Base-by-base conservation (phyloP, 2,888 invertebrate species). In the Zele albiditarsus region DNA sequence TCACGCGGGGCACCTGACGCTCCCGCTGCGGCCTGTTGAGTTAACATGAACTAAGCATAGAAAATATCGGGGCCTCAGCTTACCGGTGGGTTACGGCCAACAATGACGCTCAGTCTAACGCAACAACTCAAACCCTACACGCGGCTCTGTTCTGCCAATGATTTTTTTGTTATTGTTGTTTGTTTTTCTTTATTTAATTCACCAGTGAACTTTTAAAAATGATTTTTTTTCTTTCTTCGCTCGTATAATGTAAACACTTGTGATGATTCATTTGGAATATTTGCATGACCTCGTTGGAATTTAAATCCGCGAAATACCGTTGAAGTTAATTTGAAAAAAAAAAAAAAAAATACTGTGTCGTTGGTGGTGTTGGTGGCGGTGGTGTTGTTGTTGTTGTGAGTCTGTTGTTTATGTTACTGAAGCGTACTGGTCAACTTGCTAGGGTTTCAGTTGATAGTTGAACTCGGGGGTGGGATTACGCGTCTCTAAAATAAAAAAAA, bases 51-150 rank as follows among this genome's bases (percentile, higher is more conserved):
- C 70, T 25, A 42, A 78, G 81, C 79, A 82, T 86, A 85, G 82
- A 84, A 84, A 86, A 85, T 85, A 88, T 86, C 86, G 86, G 86
- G 82, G 84, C 81, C 81, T 76, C 80, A 75, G 78, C 79, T 78
- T 79, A 76, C 78, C 81, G 80, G 76, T 82, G 81, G 81, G 82
- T 80, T 80, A 81, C 81, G 78, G 80, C 82, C 84, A 84, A 87
- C 88, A 88, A 88, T 88, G 87, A 89, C 86, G 88, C 87, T 86
- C 88, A 88, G 89, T 88, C 84, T 79, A 83, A 82, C 85, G 80
- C 86, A 85, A 80, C 79, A 79, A 80, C 79, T 83, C 87, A 84
- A 77, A 79, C 82, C 78, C 67, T 73, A 77, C 68, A 20, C 20
- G 79, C 77, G 78, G 69, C 31, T 31, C 31, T 70, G 46, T 70